Percentiles rank a stretch among this genome's conserved stretches.
These are phyloP conservation scores for Thunnus thynnus DNA, from an alignment of 2,113 vertebrate species.

Conservation along the genomic window DNA sequence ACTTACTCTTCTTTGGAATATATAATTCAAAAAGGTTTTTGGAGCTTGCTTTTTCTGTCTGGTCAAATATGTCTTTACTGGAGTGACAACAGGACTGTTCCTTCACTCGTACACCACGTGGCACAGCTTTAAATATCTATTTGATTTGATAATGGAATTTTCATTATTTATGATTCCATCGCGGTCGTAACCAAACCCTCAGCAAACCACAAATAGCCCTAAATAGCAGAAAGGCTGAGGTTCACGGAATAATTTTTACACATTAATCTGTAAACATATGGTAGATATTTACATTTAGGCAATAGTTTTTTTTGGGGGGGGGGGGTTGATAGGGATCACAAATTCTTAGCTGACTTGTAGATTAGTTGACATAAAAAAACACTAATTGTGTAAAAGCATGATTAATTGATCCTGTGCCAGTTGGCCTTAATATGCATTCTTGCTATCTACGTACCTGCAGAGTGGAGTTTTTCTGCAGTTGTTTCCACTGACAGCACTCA, in stretches of 20 bases:
- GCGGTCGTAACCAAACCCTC: not conserved
- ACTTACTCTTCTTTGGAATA: too few species aligned
- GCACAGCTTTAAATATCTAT: constrained; percentile 10
- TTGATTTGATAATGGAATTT: constrained; percentile 5
- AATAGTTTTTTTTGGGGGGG: too few species aligned
- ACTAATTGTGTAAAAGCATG: not conserved
- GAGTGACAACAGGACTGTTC: not conserved
- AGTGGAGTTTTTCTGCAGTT: not conserved
- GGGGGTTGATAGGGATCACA: not conserved
- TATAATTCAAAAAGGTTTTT: too few species aligned
- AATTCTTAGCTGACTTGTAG: not conserved
- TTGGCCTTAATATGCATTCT: not conserved
- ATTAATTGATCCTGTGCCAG: not conserved
- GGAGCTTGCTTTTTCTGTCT: not conserved
- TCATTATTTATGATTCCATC: constrained; percentile 22
- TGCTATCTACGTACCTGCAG: not conserved
- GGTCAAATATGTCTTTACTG: not conserved
- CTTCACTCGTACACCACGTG: not conserved
- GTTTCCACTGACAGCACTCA: not conserved
- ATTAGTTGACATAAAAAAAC: constrained; percentile 2
- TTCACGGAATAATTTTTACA: not conserved
- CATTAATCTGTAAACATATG: not conserved
- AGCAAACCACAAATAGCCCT: not conserved
- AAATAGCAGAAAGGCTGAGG: not conserved
- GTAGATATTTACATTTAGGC: not conserved